Percentiles rank a stretch among this genome's conserved stretches.
These are phyloP conservation scores for Alethe castanea DNA, from an alignment of 2,113 vertebrate genomes.

Conservation along the genomic window DNA sequence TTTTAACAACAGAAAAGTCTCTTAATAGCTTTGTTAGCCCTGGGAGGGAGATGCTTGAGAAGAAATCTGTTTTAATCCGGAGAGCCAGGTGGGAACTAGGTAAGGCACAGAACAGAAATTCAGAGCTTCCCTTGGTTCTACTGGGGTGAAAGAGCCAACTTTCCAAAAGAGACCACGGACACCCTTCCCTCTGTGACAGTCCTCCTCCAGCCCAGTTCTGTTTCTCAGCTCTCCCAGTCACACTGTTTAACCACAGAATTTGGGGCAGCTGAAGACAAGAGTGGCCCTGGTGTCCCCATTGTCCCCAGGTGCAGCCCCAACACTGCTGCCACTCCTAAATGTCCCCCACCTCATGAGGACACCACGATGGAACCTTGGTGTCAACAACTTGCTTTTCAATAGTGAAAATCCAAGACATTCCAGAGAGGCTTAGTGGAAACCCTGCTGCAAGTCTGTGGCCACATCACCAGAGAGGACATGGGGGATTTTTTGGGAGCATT, in stretches of 20 bases:
- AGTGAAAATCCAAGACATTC: background rate
- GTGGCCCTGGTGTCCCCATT: background rate
- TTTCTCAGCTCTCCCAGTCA: background rate
- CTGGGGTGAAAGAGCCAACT: background rate
- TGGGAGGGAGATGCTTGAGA: accelerated
- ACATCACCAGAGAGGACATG: background rate
- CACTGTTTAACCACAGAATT: background rate
- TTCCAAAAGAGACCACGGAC: background rate
- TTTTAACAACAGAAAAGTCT: background rate
- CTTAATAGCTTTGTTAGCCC: background rate
- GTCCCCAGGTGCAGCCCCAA: background rate
- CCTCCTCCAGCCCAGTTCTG: background rate
- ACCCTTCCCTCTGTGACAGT: background rate
- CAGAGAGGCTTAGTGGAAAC: background rate
- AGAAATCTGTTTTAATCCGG: background rate
- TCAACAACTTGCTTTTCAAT: background rate
- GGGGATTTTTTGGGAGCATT: background rate
- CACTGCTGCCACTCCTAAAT: background rate
- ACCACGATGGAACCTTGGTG: background rate
- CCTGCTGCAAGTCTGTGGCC: background rate
- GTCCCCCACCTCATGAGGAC: accelerated
- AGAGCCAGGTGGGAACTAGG: background rate
- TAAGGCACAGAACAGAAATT: background rate
- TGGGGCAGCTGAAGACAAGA: background rate
- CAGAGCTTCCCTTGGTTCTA: background rate